Conservation (phyloP, 2,888 invertebrate genomes). For the Neoscelio sp. region DNA sequence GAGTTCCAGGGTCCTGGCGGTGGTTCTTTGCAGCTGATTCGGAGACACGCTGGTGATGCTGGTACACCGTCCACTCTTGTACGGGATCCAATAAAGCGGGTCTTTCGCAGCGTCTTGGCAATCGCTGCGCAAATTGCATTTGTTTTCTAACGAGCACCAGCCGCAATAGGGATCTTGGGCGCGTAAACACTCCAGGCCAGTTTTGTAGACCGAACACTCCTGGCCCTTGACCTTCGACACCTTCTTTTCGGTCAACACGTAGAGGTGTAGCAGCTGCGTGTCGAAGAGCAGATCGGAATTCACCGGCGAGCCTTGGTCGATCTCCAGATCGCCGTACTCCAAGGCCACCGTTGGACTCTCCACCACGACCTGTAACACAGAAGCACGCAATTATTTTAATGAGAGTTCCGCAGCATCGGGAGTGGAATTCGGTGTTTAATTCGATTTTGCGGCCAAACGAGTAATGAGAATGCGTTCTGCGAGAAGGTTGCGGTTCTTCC, state of each 20-base stretch:
- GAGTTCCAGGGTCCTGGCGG: conserved; percentile 95
- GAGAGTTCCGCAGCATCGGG: background rate
- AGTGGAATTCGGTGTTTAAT: conserved; percentile 54
- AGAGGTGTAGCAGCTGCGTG: conserved; percentile 94
- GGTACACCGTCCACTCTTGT: conserved; percentile 98
- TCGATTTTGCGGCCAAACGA: conserved; percentile 45
- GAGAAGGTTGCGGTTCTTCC: conserved; percentile 17
- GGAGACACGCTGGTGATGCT: conserved; percentile 97
- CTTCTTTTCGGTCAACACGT: conserved; percentile 96
- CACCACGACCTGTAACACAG: conserved; percentile 89
- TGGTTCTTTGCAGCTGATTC: conserved; percentile 95
- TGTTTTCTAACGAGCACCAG: conserved; percentile 98
- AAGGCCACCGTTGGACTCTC: conserved; percentile 93
- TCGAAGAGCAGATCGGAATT: conserved; percentile 97
- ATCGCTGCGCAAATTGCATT: conserved; percentile 95
- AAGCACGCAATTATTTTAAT: conserved; percentile 57
- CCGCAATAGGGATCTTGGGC: conserved; percentile 99
- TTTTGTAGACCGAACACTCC: conserved; percentile 95
- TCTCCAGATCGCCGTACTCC: conserved; percentile 94
- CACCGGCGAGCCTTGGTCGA: conserved; percentile 92
- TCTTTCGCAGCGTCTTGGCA: conserved; percentile 97
- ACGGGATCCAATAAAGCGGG: conserved; percentile 97
- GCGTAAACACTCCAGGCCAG: conserved; percentile 95
- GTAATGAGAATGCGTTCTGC: conserved; percentile 36
- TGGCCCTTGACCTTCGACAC: conserved; percentile 97